A percentile compares a stretch with the other conserved stretches of the same genome.
Conservation (phyloP, 1,140 invertebrate species). For the Idris sp. region DNA sequence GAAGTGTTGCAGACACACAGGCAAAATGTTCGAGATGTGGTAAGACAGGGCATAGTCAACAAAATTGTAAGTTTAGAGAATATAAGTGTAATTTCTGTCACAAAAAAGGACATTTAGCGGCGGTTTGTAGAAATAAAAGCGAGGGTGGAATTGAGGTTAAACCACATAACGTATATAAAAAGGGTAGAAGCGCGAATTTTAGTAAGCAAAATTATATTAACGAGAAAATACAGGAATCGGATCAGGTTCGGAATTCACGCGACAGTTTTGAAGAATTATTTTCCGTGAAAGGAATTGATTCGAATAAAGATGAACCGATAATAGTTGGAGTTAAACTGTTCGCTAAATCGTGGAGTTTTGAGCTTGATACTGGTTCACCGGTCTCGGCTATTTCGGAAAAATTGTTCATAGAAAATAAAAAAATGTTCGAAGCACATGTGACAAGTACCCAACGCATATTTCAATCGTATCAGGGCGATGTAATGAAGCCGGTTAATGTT, state of each 20-base stretch:
- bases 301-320: not conserved
- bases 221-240: too few species aligned
- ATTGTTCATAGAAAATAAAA: not conserved
- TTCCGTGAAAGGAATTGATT: not conserved
- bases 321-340: not conserved
- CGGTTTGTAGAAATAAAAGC: conserved; percentile 1
- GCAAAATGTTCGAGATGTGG: not conserved
- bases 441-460: not conserved
- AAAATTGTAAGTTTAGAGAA: not conserved
- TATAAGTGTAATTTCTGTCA: not conserved
- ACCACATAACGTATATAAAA: too few species aligned
- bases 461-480: conserved; percentile 18
- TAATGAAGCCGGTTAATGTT: not conserved
- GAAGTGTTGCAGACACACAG: too few species aligned
- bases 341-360: not conserved
- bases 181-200: not conserved
- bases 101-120: not conserved
- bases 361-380: conserved; percentile 5
- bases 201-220: not conserved
- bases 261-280: too few species aligned
- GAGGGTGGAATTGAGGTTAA: too few species aligned
- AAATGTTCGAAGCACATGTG: not conserved
- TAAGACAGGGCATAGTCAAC: not conserved
- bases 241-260: too few species aligned
- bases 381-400: not conserved